A percentile compares a stretch with the other conserved stretches of the same genome.
phyloP scores from a whole-genome alignment of 2,797 vertebrate genomes.

The Lycodopsis pacificus region DNA sequence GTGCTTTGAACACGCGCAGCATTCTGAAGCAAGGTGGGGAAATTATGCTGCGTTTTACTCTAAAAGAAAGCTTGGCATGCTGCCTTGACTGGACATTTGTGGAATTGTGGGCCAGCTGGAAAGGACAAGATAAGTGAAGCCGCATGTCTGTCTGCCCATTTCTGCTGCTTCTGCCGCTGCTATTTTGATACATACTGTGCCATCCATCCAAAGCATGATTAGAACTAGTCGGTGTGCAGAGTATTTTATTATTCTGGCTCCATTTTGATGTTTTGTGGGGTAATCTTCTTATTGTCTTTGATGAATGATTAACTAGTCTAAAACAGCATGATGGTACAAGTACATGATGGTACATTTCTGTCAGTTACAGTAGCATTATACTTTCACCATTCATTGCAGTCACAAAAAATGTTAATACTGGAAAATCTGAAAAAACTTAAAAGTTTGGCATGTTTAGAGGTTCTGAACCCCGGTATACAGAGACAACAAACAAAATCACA shows the following conservation, averaged over 20 bases:
- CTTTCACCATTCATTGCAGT: too few relatives aligned
- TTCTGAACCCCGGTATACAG: too few relatives aligned
- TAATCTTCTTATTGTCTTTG: neutral
- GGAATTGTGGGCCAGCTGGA: constrained; percentile 12
- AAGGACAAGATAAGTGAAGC: constrained; percentile 14
- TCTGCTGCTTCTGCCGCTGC: neutral
- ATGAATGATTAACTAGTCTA: neutral
- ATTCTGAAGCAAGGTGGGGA: constrained; percentile 6
- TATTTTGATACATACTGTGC: neutral
- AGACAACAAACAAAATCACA: too few relatives aligned
- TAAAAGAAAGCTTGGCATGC: constrained; percentile 1
- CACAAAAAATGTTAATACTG: too few relatives aligned
- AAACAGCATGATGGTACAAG: neutral
- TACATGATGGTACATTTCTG: too few relatives aligned
- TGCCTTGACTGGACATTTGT: constrained; percentile 30
- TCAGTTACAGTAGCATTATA: too few relatives aligned
- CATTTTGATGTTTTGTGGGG: neutral
- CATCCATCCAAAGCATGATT: neutral
- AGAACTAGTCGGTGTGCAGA: neutral
- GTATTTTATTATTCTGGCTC: neutral
- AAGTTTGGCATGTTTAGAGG: too few relatives aligned
- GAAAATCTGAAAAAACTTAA: too few relatives aligned
- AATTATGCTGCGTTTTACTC: constrained; percentile 5
- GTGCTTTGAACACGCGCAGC: constrained; percentile 1
- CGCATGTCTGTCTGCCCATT: neutral